A percentile compares a stretch with the other conserved stretches of the same genome.
Conservation (phyloP, 2,888 invertebrate genomes). For the Scrobipalpa costella region DNA sequence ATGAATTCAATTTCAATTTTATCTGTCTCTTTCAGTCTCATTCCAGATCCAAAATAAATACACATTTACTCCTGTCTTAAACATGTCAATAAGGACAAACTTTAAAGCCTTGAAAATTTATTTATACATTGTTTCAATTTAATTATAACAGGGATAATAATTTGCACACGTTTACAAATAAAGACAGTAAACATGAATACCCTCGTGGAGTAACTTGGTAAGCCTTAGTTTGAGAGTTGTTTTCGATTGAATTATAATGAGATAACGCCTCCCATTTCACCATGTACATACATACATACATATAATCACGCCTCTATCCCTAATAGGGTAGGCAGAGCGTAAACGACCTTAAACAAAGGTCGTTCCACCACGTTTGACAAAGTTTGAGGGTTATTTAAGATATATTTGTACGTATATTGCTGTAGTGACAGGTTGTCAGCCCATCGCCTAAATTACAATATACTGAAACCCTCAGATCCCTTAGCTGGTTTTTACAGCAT, state of each 20-base stretch:
- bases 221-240: not conserved
- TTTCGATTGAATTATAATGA: conserved; percentile 10
- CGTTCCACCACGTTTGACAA: no score
- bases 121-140: not conserved
- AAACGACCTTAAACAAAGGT: no score
- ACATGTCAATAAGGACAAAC: no score
- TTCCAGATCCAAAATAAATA: not conserved
- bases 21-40: not conserved
- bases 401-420: no score
- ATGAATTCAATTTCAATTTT: not conserved
- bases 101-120: not conserved
- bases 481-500: no score
- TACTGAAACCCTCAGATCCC: no score
- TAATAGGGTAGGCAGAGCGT: no score
- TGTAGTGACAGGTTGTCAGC: no score
- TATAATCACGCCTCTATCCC: no score
- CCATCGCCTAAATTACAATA: no score
- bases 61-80: not conserved
- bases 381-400: no score
- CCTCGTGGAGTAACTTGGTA: not conserved
- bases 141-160: conserved; percentile 4
- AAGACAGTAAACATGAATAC: conserved; percentile 1
- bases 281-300: no score
- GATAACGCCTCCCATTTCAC: not conserved
- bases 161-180: conserved; percentile 11